Conservation (phyloP, 2,113 vertebrate species). For the Prunella himalayana region DNA sequence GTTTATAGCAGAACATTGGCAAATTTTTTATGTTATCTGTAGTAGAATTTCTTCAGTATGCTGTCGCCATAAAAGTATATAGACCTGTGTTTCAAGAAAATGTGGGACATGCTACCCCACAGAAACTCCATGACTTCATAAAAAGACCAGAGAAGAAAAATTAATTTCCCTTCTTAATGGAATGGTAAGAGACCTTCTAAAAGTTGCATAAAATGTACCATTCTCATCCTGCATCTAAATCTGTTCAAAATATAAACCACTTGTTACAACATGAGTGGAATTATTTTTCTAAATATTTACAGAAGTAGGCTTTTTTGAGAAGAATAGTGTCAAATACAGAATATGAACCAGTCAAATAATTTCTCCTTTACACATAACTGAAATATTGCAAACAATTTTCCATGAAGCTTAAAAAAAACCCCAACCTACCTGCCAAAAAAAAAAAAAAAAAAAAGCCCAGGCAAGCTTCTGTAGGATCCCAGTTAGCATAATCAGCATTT, state of each 20-base stretch:
- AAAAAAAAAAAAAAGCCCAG: neutral
- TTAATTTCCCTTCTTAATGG: neutral
- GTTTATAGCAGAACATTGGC: neutral
- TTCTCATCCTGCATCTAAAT: neutral
- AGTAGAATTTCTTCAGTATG: neutral
- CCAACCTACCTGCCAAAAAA: rapidly evolving
- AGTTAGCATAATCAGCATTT: neutral
- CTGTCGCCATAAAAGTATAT: neutral
- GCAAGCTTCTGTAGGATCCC: neutral
- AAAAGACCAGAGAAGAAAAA: neutral
- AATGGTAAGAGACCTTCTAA: neutral
- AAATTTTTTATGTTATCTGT: neutral
- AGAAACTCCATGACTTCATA: neutral
- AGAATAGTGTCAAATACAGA: neutral
- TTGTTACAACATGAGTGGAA: neutral
- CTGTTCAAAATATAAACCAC: neutral
- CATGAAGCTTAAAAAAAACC: neutral
- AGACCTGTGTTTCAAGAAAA: neutral
- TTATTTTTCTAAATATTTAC: neutral
- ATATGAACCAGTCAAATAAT: neutral
- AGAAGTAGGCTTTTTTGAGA: neutral
- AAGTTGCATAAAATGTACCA: neutral
- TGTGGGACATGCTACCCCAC: neutral
- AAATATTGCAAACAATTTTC: neutral
- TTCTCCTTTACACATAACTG: neutral